A percentile compares a stretch with the other conserved stretches of the same genome.
Conservation (phyloP, 2,888 invertebrate genomes). For the Scelioninae gen. 1 region DNA sequence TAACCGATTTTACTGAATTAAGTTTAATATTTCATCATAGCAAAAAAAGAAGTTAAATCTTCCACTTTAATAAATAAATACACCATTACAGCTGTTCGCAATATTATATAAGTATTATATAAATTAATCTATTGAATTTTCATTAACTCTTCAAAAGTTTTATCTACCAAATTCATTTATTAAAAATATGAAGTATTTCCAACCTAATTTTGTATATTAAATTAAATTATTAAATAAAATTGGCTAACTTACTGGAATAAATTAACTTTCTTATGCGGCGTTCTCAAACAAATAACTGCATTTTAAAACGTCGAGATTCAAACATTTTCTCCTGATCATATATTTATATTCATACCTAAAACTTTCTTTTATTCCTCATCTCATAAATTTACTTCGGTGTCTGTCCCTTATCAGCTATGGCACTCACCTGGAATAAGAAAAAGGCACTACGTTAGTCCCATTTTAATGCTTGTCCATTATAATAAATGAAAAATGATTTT, state of each 20-base stretch:
- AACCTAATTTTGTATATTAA: background rate
- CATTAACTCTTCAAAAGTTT: too few relatives aligned
- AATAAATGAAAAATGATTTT: background rate
- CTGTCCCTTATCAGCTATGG: slow-evolving; percentile 21
- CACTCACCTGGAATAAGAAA: slow-evolving; percentile 49
- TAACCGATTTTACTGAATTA: too few relatives aligned
- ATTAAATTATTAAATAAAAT: too few relatives aligned
- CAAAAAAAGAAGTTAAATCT: too few relatives aligned
- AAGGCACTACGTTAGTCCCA: slow-evolving; percentile 17
- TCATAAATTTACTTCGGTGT: slow-evolving; percentile 41
- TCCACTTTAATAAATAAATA: too few relatives aligned
- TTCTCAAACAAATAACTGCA: slow-evolving; percentile 1
- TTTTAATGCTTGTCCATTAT: slow-evolving; percentile 5
- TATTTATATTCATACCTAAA: slow-evolving; percentile 25
- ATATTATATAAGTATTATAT: too few relatives aligned
- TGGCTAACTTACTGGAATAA: background rate
- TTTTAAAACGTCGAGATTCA: slow-evolving; percentile 21
- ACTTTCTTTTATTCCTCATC: slow-evolving; percentile 38
- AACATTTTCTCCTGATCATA: slow-evolving; percentile 15
- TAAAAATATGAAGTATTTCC: too few relatives aligned
- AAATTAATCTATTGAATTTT: too few relatives aligned
- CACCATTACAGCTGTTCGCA: too few relatives aligned
- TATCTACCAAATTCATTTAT: too few relatives aligned
- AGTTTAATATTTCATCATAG: too few relatives aligned
- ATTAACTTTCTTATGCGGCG: background rate